A percentile compares a stretch with the other conserved stretches of the same genome.
These are phyloP conservation scores for Myrmophylax atrothorax DNA, from an alignment of 2,113 vertebrate genomes.

Conservation along the genomic window DNA sequence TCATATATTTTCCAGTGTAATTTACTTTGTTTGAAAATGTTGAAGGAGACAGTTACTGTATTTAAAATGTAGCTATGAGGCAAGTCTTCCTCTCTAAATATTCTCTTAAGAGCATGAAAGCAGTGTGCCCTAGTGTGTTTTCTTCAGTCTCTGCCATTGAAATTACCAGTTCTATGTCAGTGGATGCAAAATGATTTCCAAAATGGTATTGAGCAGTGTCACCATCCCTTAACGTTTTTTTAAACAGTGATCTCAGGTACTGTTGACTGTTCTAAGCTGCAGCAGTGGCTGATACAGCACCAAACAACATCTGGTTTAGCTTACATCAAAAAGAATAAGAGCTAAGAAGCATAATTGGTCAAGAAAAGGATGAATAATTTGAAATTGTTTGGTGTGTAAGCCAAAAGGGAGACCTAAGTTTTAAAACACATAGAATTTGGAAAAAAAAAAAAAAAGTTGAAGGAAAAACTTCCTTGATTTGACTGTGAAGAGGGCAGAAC, in stretches of 20 bases:
- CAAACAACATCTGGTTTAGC: neutral
- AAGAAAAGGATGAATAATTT: neutral
- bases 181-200: neutral
- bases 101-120: neutral
- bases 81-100: neutral
- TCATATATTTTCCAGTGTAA: neutral
- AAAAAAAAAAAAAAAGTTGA: neutral
- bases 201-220: neutral
- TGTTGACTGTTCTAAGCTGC: neutral
- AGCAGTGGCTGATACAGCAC: neutral
- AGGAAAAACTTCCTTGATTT: neutral
- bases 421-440: neutral
- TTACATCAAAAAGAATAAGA: neutral
- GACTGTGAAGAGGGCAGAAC: neutral
- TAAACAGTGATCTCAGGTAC: neutral
- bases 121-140: neutral
- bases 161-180: neutral
- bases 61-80: neutral
- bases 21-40: neutral
- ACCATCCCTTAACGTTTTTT: neutral
- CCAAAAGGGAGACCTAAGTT: neutral
- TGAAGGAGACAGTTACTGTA: neutral
- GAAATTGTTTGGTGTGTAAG: neutral
- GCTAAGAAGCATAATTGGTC: neutral
- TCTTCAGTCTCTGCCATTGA: neutral